phyloP scores from a whole-genome alignment of 1,140 invertebrate species.

The Trichonephila clavipes region DNA sequence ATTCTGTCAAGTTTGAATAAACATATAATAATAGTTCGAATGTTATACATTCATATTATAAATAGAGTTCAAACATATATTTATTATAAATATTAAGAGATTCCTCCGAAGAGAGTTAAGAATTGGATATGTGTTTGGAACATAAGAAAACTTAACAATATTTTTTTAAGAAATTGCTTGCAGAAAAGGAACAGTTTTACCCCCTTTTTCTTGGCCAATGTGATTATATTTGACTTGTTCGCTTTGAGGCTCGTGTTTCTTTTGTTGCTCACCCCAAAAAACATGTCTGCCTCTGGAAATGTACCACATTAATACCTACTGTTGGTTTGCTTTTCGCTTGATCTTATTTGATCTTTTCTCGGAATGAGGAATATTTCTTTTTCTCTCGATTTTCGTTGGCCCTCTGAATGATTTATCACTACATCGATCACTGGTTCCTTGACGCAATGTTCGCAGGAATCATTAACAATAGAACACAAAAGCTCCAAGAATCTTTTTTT shows the following conservation, averaged over 20 bases:
- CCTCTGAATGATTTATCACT: slow-evolving; percentile 29
- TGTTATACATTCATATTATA: no score
- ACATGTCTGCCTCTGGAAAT: slow-evolving; percentile 10
- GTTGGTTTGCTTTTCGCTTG: slow-evolving; percentile 13
- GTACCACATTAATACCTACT: slow-evolving; percentile 43
- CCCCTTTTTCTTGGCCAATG: slow-evolving; percentile 2
- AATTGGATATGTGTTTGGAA: no score
- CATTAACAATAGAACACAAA: slow-evolving; percentile 24
- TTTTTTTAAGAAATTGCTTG: no score
- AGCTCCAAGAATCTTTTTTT: background rate
- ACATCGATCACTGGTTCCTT: slow-evolving; percentile 36
- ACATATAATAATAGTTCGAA: no score
- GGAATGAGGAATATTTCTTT: background rate
- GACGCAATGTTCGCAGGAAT: background rate
- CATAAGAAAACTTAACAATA: no score
- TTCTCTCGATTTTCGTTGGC: background rate
- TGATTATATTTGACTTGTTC: slow-evolving; percentile 37
- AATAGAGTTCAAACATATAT: no score
- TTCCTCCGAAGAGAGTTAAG: no score
- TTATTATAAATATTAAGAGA: no score
- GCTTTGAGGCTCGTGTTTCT: background rate
- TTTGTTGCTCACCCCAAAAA: slow-evolving; percentile 2
- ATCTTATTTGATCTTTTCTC: slow-evolving; percentile 37
- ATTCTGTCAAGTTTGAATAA: no score
- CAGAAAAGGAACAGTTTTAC: background rate